Percentiles rank a stretch among this genome's conserved stretches.
These are phyloP conservation scores for Garrulus glandarius DNA, from an alignment of 2,797 vertebrate genomes.

Conservation along the genomic window DNA sequence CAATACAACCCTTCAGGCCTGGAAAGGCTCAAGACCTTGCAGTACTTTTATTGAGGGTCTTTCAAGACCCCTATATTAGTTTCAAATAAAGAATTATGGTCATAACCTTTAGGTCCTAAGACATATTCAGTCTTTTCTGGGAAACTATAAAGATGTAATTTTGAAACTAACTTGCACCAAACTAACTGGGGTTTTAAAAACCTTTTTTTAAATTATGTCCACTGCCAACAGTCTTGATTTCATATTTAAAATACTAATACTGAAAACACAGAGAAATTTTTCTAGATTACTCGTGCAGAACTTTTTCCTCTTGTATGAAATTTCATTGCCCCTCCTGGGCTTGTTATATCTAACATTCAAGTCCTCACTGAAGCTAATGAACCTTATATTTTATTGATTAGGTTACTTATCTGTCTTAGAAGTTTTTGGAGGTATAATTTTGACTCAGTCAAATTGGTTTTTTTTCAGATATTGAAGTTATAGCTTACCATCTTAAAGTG, in stretches of 20 bases:
- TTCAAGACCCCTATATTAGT: background rate
- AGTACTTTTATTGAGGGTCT: rapidly evolving
- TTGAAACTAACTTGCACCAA: background rate
- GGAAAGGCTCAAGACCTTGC: background rate
- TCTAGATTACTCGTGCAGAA: background rate
- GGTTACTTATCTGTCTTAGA: background rate
- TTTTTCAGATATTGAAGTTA: background rate
- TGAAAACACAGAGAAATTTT: background rate
- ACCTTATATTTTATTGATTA: conserved; percentile 32
- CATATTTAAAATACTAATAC: background rate
- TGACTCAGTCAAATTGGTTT: background rate
- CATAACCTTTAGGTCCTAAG: background rate
- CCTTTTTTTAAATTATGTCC: background rate
- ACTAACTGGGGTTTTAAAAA: rapidly evolving
- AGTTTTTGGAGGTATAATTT: background rate
- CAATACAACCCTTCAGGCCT: background rate
- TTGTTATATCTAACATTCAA: conserved; percentile 40
- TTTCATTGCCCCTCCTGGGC: background rate
- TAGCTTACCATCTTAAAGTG: background rate
- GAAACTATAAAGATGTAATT: background rate
- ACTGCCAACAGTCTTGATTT: background rate
- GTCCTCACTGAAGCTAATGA: background rate
- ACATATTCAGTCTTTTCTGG: background rate
- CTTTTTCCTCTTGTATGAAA: background rate
- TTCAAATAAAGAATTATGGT: background rate